Evolutionary conservation across 1,140 invertebrate genomes (phyloP), one percentile per base, ranked within the genome.

Genomic region (Acyrthosiphon pisum): DNA sequence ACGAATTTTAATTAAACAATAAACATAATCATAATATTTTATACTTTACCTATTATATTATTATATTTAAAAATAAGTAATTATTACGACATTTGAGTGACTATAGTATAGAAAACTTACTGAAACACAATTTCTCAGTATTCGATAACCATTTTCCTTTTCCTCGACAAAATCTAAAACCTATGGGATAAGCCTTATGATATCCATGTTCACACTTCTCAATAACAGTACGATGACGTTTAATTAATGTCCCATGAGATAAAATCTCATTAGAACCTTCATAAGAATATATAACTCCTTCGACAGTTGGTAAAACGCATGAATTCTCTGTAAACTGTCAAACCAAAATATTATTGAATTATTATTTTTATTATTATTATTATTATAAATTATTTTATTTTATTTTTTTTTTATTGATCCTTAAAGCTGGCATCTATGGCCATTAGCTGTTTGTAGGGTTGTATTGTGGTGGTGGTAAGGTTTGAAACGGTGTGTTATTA

Each of bases 151-250:
- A 91, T 30, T 81, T 11, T 23, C 68, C 76, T 1, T 50, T n/a
- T 8, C 6, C 23, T 11, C 3, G 9, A 83, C 90, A 91, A 23
- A n/a, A 18, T 30, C 30, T 83, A 11, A 23, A 26, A 35, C n/a
- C 18, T 3, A 4, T 6, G 9, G 68, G 6, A n/a, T 4, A 44
- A 23, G 2, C 35, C 50, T 91, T 56, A 50, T 48, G 30, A 50
- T 91, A 91, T 14, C 37, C 68, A 23, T 35, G 14, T 50, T 83
- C 18, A 22, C 90, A 91, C n/a, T n/a, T 53, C 46, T 81, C 90
- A 14, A 35, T 30, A 2, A 91, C 41, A 1, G 37, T 46, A 6
- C 11, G 23, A 9, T 35, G 6, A 2, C 41, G 0, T 23, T 37
- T 8, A 48, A 91, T 35, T 26, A 37, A 8, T 37, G 68, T 18